These are phyloP conservation scores for Eupsilia transversa DNA, from an alignment of 2,888 invertebrate species.

Conservation along the genomic window DNA sequence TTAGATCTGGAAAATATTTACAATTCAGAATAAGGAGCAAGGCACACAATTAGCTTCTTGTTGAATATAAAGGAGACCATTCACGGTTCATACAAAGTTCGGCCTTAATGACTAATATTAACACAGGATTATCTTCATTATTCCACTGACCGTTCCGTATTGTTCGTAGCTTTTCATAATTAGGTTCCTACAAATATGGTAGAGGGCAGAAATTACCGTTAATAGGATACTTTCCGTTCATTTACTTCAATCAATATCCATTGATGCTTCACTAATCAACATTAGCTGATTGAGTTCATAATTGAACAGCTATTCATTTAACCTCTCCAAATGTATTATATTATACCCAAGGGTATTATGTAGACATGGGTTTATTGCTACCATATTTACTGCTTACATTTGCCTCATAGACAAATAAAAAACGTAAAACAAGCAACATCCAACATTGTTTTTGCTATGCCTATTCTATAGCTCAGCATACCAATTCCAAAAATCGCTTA, in stretches of 20 bases:
- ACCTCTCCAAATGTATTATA: background rate
- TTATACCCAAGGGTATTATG: background rate
- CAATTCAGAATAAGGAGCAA: background rate
- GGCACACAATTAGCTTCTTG: background rate
- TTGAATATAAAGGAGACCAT: too few relatives aligned
- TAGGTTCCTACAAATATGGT: background rate
- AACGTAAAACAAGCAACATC: background rate
- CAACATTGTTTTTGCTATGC: background rate
- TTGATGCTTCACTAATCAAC: constrained; percentile 14
- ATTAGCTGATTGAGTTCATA: constrained; percentile 5
- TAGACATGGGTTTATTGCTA: background rate
- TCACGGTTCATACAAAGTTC: too few relatives aligned
- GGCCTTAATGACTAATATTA: too few relatives aligned
- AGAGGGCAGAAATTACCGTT: background rate
- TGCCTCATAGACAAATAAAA: background rate
- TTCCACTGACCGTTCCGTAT: background rate
- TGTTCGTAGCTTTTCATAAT: background rate
- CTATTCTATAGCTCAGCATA: background rate
- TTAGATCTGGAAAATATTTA: background rate
- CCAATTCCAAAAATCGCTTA: constrained; percentile 12
- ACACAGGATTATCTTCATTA: background rate
- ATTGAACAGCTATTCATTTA: background rate
- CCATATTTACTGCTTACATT: background rate
- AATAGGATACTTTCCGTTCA: constrained; percentile 2
- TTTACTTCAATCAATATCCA: constrained; percentile 2